Conservation (phyloP, 2,888 invertebrate species). For the Drosophila putrida region DNA sequence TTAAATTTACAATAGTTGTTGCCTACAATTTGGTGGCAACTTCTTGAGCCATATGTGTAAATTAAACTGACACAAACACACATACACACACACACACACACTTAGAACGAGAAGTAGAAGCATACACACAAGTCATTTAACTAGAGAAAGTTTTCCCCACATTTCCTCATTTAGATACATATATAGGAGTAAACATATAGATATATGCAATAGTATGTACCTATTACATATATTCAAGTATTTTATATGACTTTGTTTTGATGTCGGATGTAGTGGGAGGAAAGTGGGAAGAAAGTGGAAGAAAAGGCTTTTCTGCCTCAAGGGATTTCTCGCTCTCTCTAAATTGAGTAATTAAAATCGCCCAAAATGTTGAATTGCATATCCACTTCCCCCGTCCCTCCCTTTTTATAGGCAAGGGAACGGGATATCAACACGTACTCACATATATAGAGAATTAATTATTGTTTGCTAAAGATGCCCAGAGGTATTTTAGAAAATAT, state of each 20-base stretch:
- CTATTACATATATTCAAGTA: conserved; percentile 29
- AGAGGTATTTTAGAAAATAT: conserved; percentile 12
- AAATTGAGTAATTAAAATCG: conserved; percentile 73
- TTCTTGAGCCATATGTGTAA: conserved; percentile 64
- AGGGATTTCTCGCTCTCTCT: conserved; percentile 17
- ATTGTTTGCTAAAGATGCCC: background rate
- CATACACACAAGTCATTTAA: conserved; percentile 57
- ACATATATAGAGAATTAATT: background rate
- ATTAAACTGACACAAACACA: conserved; percentile 43
- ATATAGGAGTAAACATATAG: conserved; percentile 6
- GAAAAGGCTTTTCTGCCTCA: background rate
- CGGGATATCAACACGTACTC: background rate
- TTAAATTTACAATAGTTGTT: conserved; percentile 65
- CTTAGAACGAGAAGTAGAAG: background rate
- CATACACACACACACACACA: conserved; percentile 13
- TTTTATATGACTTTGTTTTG: conserved; percentile 21
- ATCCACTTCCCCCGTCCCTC: background rate
- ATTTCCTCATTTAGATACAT: too few species aligned
- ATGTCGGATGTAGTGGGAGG: too few species aligned
- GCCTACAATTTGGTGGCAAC: conserved; percentile 51
- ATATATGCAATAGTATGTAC: conserved; percentile 15
- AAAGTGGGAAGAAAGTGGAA: too few species aligned
- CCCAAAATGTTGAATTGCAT: conserved; percentile 68
- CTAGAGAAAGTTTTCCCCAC: conserved; percentile 12
- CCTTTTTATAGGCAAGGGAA: background rate